Conservation (phyloP, 2,888 invertebrate species). For the Dorcus parallelipipedus region DNA sequence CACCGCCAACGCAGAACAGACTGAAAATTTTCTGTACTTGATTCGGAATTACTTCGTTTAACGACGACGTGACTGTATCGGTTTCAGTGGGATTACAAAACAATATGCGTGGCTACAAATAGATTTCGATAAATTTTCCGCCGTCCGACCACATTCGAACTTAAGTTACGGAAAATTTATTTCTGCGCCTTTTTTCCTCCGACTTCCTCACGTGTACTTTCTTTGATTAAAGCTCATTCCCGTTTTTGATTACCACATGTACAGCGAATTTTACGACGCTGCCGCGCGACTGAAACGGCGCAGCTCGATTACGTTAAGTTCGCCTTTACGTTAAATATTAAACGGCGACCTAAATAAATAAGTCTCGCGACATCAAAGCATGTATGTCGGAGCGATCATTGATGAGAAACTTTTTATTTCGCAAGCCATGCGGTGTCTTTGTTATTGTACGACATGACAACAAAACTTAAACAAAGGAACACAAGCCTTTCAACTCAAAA, state of each 20-base stretch:
- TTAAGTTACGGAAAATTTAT: too few species aligned
- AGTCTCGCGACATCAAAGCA: too few species aligned
- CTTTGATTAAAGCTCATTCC: not conserved
- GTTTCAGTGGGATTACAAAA: not conserved
- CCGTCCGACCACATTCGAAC: not conserved
- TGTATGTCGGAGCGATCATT: too few species aligned
- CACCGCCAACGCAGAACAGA: too few species aligned
- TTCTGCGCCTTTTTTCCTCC: too few species aligned
- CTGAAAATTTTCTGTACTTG: too few species aligned
- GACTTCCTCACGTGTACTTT: not conserved
- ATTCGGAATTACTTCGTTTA: not conserved
- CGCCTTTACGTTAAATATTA: not conserved
- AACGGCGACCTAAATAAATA: not conserved
- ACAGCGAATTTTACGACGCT: not conserved
- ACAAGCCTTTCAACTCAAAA: too few species aligned
- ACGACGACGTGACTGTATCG: not conserved
- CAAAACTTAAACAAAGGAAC: too few species aligned
- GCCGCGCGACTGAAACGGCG: too few species aligned
- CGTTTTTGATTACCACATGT: not conserved
- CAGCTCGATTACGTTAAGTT: not conserved
- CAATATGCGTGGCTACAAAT: not conserved
- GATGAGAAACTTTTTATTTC: too few species aligned
- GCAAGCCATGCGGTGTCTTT: too few species aligned
- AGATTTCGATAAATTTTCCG: slow-evolving; percentile 1
- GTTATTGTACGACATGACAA: too few species aligned